phyloP scores from a whole-genome alignment of 2,888 invertebrate species.

The Conops quadrifasciatus region DNA sequence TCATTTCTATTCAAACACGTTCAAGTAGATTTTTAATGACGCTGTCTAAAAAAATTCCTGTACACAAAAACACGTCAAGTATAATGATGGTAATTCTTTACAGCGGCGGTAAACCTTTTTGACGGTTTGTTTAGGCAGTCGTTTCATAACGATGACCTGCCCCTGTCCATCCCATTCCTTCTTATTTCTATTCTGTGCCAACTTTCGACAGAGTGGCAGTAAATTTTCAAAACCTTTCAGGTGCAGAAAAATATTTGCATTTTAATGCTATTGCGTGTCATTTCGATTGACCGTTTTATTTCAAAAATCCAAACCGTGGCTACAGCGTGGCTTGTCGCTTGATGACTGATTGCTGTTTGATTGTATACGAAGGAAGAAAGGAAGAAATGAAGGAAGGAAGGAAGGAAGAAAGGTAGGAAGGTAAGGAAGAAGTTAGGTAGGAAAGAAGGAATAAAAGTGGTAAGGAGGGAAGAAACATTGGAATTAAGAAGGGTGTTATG shows the following conservation, averaged over 20 bases:
- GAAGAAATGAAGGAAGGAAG: not conserved
- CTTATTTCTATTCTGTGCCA: not conserved
- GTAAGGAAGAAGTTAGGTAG: not conserved
- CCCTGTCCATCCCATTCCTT: not conserved
- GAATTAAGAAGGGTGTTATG: no score
- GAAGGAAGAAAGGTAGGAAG: no score
- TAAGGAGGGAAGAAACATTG: no score
- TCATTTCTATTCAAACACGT: no score
- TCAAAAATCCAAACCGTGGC: slow-evolving; percentile 23
- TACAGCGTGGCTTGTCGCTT: not conserved
- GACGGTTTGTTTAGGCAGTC: no score
- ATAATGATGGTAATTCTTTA: no score
- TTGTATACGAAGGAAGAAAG: not conserved
- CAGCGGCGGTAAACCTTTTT: no score
- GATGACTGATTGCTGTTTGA: slow-evolving; percentile 15
- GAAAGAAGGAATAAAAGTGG: no score
- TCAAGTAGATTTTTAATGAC: no score
- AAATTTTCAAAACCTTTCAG: slow-evolving; percentile 25
- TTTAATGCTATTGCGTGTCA: slow-evolving; percentile 42
- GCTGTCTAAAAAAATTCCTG: no score
- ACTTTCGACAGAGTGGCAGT: not conserved
- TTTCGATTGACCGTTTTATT: slow-evolving; percentile 47
- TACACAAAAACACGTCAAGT: no score
- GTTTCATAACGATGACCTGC: not conserved
- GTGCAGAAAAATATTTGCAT: slow-evolving; percentile 42